phyloP scores from a whole-genome alignment of 2,797 vertebrate species.

The Steatocranus sp. region DNA sequence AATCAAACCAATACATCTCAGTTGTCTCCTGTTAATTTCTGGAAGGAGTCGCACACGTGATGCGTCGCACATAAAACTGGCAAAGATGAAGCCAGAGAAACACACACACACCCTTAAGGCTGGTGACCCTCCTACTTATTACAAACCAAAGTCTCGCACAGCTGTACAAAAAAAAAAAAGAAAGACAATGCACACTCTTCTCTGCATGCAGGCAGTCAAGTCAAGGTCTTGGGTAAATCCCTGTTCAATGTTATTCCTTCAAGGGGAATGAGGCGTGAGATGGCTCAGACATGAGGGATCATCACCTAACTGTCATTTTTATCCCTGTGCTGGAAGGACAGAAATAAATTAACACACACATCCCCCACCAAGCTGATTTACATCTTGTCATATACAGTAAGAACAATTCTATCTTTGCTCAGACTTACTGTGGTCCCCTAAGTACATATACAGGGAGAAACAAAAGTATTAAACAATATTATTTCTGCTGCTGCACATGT shows the following conservation, averaged over 20 bases:
- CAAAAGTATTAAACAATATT: background rate
- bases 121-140: background rate
- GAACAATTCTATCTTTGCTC: slow-evolving; percentile 18
- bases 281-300: slow-evolving; percentile 62
- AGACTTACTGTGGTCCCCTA: background rate
- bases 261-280: slow-evolving; percentile 48
- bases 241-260: slow-evolving; percentile 59
- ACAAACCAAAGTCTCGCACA: background rate
- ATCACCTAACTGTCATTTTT: slow-evolving; percentile 53
- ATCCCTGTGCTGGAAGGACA: slow-evolving; percentile 26
- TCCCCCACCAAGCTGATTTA: slow-evolving; percentile 30
- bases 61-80: background rate
- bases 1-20: background rate
- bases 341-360: slow-evolving; percentile 43
- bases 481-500: background rate
- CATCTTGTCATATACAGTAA: slow-evolving; percentile 30
- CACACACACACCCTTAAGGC: background rate
- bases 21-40: background rate
- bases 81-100: background rate
- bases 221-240: slow-evolving; percentile 65
- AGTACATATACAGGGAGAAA: background rate
- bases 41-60: background rate
- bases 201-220: slow-evolving; percentile 45
- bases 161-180: background rate
- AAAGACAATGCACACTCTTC: slow-evolving; percentile 23